Conservation (phyloP, 2,888 invertebrate species). For the Sympetrum striolatum region DNA sequence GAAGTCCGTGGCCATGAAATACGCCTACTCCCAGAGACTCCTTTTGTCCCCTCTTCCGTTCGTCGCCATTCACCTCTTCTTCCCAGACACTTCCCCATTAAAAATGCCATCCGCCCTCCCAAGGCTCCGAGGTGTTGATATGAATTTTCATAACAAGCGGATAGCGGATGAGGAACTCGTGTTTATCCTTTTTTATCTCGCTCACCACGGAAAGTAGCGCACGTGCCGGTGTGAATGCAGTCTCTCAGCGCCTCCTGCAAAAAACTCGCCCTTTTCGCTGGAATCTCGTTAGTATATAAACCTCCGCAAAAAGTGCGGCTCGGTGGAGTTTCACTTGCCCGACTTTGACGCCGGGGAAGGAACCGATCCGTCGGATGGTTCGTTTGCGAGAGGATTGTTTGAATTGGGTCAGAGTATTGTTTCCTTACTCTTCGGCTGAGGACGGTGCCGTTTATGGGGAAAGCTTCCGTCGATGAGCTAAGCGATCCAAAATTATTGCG, state of each 20-base stretch:
- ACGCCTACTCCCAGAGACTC: background rate
- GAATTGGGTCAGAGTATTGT: too few relatives aligned
- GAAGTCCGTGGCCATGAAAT: background rate
- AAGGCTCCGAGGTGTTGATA: background rate
- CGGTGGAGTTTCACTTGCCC: too few relatives aligned
- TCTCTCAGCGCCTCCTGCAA: background rate
- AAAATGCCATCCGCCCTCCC: background rate
- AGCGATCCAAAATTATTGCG: too few relatives aligned
- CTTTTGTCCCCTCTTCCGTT: background rate
- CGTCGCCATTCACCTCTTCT: background rate
- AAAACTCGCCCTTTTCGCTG: too few relatives aligned
- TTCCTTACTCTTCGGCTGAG: too few relatives aligned
- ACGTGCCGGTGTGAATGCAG: background rate
- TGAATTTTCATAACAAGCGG: background rate
- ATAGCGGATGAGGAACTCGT: background rate
- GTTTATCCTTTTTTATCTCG: background rate
- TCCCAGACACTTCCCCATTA: background rate
- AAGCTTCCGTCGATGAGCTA: too few relatives aligned
- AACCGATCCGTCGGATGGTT: too few relatives aligned
- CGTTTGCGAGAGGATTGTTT: too few relatives aligned
- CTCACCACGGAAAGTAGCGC: background rate
- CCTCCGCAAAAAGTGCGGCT: too few relatives aligned
- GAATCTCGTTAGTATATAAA: too few relatives aligned
- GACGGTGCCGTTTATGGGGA: too few relatives aligned
- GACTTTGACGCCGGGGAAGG: too few relatives aligned